Evolutionary conservation across 2,888 invertebrate genomes (phyloP), one percentile per base, ranked within the genome.

Genomic region (Flexamia atlantica): DNA sequence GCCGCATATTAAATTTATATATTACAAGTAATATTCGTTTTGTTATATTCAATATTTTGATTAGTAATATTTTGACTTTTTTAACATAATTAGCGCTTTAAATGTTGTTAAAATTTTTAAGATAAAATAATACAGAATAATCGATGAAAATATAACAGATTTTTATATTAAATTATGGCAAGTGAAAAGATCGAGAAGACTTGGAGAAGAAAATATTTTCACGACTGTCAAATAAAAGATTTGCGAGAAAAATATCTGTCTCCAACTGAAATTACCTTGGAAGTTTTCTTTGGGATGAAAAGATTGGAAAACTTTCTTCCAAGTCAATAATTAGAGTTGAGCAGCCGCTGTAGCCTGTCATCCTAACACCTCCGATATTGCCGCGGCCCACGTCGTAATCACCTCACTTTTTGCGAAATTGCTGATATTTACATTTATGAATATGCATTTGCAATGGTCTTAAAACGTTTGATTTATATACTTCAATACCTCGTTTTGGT

Each of bases 201-300:
- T 20, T 57, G 2, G 7, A 4, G 25, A 57, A 57, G 20, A 57
- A 20, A 57, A 23, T 50, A 57, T 57, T 57, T 9, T 20, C 20
- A 20, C 20, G 57, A 25, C 20, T 57, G 23, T 57, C 9, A 64
- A 64, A 64, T 64, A 64, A 46, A 64, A 64, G 5, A 64, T 64
- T 64, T 64, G 64, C 1, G 60, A 28, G 14, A 30, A 14, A 64
- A 28, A 4, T 9, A 28, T 28, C 64, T 25, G 64, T 28, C 28
- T 64, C 23, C 57, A 57, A 57, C 57, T 57, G 12, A 57, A 57
- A 57, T 64, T 64, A 64, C 64, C 64, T 64, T 64, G 28, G 17
- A 64, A 64, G 28, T 64, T 64, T 64, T 64, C 64, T 64, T 30
- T 30, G 30, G 57, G 64, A 30, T 14, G 64, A 28, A 28, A 64